Conservation (phyloP, 2,888 invertebrate species). For the Leucophenga maculata region DNA sequence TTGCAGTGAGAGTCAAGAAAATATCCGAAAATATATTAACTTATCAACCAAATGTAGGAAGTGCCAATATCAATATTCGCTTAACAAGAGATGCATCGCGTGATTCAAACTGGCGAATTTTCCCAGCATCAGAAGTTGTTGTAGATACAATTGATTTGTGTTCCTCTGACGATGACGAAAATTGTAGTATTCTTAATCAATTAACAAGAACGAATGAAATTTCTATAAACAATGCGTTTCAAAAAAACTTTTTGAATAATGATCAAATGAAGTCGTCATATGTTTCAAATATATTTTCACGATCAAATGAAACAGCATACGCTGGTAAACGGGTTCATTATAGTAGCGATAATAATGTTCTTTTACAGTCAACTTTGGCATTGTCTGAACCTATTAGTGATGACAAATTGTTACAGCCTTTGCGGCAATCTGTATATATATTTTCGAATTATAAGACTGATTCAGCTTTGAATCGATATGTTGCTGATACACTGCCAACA, state of each 20-base stretch:
- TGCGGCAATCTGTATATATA: slow-evolving; percentile 69
- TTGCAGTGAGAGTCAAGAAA: slow-evolving; percentile 69
- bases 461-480: slow-evolving; percentile 54
- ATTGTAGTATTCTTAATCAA: slow-evolving; percentile 28
- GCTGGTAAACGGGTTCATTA: slow-evolving; percentile 32
- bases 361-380: slow-evolving; percentile 1
- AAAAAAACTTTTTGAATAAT: not conserved
- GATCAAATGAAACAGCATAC: slow-evolving; percentile 39
- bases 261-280: slow-evolving; percentile 35
- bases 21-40: slow-evolving; percentile 61
- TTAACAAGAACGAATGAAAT: not conserved
- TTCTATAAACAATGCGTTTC: not conserved
- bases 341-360: not conserved
- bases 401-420: slow-evolving; percentile 58
- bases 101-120: slow-evolving; percentile 70
- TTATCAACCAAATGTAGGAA: slow-evolving; percentile 50
- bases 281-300: slow-evolving; percentile 40
- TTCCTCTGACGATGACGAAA: slow-evolving; percentile 78
- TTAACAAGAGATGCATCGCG: slow-evolving; percentile 67
- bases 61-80: slow-evolving; percentile 67
- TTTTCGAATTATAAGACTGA: slow-evolving; percentile 68
- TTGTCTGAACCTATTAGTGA: slow-evolving; percentile 29
- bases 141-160: slow-evolving; percentile 79
- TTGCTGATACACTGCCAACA: slow-evolving; percentile 42
- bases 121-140: slow-evolving; percentile 68